Conservation (phyloP, 2,797 vertebrate species). For the Syncerus caffer region DNA sequence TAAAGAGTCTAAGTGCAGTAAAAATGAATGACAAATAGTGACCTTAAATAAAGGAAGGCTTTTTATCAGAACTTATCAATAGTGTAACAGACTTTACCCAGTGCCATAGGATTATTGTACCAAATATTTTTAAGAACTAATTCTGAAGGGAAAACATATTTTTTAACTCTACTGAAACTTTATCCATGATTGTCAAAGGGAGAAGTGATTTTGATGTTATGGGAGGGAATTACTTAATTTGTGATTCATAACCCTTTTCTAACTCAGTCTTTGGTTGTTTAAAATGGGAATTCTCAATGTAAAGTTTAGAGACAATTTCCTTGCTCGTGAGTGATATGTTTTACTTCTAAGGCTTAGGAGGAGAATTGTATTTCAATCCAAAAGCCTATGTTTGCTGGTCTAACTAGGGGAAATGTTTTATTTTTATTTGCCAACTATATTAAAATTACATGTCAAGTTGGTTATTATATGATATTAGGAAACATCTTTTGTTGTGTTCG, state of each 20-base stretch:
- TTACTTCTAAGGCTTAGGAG: not conserved
- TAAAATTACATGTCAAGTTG: not conserved
- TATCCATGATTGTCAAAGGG: not conserved
- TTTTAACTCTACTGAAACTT: not conserved
- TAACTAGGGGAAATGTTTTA: not conserved
- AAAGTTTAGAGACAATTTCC: not conserved
- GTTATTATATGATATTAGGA: not conserved
- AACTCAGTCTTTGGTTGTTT: not conserved
- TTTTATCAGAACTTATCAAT: not conserved
- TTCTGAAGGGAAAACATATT: not conserved
- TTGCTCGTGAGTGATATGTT: not conserved
- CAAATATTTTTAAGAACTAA: not conserved
- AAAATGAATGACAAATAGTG: not conserved
- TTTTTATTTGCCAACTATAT: constrained; percentile 20
- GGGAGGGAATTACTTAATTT: not conserved
- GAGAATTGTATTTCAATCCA: constrained; percentile 15
- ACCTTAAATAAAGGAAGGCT: not conserved
- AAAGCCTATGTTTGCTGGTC: not conserved
- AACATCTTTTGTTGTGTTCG: not conserved
- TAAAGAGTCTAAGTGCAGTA: not conserved
- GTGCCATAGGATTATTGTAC: not conserved
- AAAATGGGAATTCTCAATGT: constrained; percentile 5
- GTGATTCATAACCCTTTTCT: not conserved
- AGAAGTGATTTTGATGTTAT: not conserved
- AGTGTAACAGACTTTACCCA: not conserved